Base-by-base conservation (phyloP, 2,113 vertebrate genomes). In the Poicephalus gulielmi region DNA sequence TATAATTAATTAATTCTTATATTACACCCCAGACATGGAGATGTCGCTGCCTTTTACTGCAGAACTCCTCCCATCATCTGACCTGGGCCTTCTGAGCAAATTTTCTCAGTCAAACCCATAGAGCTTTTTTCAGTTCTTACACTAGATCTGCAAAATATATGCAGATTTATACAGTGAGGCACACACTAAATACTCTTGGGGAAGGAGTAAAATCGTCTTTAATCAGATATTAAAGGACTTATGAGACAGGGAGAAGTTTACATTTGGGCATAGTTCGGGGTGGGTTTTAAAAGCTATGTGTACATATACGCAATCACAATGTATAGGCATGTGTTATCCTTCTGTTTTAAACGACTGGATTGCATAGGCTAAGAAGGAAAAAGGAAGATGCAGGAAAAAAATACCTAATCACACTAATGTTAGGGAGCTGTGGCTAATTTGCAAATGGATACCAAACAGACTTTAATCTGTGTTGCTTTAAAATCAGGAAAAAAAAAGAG, bases 151-250 rank as follows among this genome's bases (percentile, higher is more conserved):
- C 90, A 96, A 97, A 97, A 98, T 97, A 46, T 94, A 96, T 97
- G 94, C 78, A 96, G 93, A 96, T 95, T 97, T 97, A 97, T 93
- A 86, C 96, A 95, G 83, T 10, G 90, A 95, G 77, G 78, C 90
- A 76, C 52, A 88, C 35, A 30, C 64, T 92, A 94, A 96, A 95
- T 87, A 83, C 90, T 97, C 92, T 35, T 46, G 90, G 83, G 86
- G 59, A 96, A 96, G 62, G 49, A 86, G 70, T 88, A 90, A 95
- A 95, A 97, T 74, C 92, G 94, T 78, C 92, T 68, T 95, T 94
- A 96, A 97, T 97, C 96, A 96, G 96, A 95, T 96, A 97, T 91
- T 97, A 96, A 94, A 96, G 95, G 92, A 92, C 94, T 94, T 93
- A 76, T 3, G 74, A 95, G 80, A 90, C 92, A 91, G 67, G 92